Evolutionary conservation across 2,888 invertebrate genomes (phyloP).

Genomic region (Hemicrepidius hirtus): DNA sequence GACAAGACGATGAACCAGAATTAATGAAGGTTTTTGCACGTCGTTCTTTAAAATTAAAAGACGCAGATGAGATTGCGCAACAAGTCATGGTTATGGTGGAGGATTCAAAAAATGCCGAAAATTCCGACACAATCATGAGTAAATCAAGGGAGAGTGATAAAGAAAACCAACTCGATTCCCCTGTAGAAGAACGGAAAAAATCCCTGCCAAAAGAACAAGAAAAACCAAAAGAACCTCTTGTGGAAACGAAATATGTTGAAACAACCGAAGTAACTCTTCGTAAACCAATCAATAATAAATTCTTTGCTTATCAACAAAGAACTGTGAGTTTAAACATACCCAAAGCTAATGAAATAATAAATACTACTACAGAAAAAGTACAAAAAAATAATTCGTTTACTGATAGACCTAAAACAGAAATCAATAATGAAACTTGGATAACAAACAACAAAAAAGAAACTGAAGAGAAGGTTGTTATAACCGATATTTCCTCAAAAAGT

Average conservation of each 20-base stretch:
- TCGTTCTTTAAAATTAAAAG: slow-evolving; percentile 87
- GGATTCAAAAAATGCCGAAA: slow-evolving; percentile 67
- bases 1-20: slow-evolving; percentile 83
- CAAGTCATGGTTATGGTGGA: slow-evolving; percentile 74
- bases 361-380: slow-evolving; percentile 61
- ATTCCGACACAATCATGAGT: slow-evolving; percentile 68
- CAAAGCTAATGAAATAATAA: slow-evolving; percentile 60
- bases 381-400: slow-evolving; percentile 65
- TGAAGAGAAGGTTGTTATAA: slow-evolving; percentile 53
- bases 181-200: slow-evolving; percentile 71
- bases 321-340: slow-evolving; percentile 64
- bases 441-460: slow-evolving; percentile 62
- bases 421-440: slow-evolving; percentile 58
- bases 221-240: slow-evolving; percentile 60
- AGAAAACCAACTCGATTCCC: slow-evolving; percentile 78
- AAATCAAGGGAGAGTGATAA: slow-evolving; percentile 83
- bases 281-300: slow-evolving; percentile 63
- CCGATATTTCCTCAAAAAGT: slow-evolving; percentile 61
- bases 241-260: slow-evolving; percentile 59
- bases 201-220: slow-evolving; percentile 34
- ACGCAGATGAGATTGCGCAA: slow-evolving; percentile 78
- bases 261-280: slow-evolving; percentile 65
- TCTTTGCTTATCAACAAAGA: slow-evolving; percentile 63
- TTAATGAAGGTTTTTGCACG: slow-evolving; percentile 88
- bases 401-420: slow-evolving; percentile 67